A percentile compares a stretch with the other conserved stretches of the same genome.
Evolutionary conservation across 2,797 vertebrate species (phyloP).

Genomic region (Periparus ater): DNA sequence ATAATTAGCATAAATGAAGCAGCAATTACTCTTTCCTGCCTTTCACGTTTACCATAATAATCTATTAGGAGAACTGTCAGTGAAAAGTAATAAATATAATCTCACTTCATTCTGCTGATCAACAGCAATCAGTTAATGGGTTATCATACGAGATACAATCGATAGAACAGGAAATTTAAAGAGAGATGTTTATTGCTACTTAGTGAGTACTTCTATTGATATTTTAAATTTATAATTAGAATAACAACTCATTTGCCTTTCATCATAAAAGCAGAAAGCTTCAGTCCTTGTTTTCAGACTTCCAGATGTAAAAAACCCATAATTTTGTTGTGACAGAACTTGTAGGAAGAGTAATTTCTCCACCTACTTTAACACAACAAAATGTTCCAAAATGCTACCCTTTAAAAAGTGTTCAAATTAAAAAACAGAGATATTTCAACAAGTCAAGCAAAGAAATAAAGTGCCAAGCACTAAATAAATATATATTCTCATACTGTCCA

Average conservation of each 20-base stretch:
- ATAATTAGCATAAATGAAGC: not conserved
- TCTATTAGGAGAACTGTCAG: not conserved
- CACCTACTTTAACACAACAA: not conserved
- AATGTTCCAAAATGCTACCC: not conserved
- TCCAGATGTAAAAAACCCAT: not conserved
- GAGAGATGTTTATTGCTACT: slow-evolving; percentile 31
- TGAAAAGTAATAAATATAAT: slow-evolving; percentile 37
- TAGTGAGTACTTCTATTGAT: slow-evolving; percentile 14
- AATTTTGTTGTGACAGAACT: not conserved
- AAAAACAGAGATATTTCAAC: not conserved
- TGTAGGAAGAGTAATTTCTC: not conserved
- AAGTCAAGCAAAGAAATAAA: not conserved
- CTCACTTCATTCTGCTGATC: slow-evolving; percentile 35
- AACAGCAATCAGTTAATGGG: slow-evolving; percentile 40
- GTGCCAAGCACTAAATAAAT: not conserved
- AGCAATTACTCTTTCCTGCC: not conserved
- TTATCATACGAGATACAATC: slow-evolving; percentile 29
- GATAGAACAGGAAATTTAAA: slow-evolving; percentile 43
- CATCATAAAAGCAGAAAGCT: slow-evolving; percentile 15
- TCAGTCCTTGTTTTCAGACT: not conserved
- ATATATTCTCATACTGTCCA: not conserved
- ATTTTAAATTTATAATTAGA: slow-evolving; percentile 48
- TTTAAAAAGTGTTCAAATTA: not conserved
- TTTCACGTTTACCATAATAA: not conserved
- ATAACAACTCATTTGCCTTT: slow-evolving; percentile 35